These are phyloP conservation scores for Archips crataeganus DNA, from an alignment of 2,888 invertebrate genomes.

Conservation along the genomic window DNA sequence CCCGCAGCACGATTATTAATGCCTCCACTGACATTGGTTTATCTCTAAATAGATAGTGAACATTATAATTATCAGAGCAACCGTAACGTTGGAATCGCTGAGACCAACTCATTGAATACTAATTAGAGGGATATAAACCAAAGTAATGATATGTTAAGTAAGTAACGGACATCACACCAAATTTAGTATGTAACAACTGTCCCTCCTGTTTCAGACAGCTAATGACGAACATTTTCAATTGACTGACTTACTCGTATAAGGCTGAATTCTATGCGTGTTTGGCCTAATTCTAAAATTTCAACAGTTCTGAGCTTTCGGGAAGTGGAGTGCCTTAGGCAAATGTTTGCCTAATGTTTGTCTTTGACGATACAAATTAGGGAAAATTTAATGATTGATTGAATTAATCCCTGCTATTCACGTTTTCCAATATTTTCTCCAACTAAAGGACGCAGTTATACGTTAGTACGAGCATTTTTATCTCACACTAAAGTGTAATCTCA, in stretches of 20 bases:
- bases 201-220: background rate
- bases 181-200: background rate
- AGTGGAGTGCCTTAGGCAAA: background rate
- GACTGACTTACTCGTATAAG: background rate
- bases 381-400: no score
- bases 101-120: constrained; percentile 19
- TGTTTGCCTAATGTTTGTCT: background rate
- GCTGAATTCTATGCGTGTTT: background rate
- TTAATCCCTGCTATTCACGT: no score
- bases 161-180: background rate
- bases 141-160: constrained; percentile 5
- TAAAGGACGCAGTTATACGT: no score
- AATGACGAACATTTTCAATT: no score
- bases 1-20: constrained; percentile 38
- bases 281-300: background rate
- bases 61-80: constrained; percentile 37
- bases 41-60: constrained; percentile 39
- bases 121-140: constrained; percentile 21
- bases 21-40: constrained; percentile 42
- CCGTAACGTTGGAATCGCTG: constrained; percentile 34
- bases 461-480: no score
- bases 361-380: no score
- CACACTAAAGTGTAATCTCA: no score
- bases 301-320: background rate
- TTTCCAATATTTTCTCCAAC: no score